Percentiles rank a stretch among this genome's conserved stretches.
These are phyloP conservation scores for Butastur rufipennis DNA, from an alignment of 2,113 vertebrate genomes.

Conservation along the genomic window DNA sequence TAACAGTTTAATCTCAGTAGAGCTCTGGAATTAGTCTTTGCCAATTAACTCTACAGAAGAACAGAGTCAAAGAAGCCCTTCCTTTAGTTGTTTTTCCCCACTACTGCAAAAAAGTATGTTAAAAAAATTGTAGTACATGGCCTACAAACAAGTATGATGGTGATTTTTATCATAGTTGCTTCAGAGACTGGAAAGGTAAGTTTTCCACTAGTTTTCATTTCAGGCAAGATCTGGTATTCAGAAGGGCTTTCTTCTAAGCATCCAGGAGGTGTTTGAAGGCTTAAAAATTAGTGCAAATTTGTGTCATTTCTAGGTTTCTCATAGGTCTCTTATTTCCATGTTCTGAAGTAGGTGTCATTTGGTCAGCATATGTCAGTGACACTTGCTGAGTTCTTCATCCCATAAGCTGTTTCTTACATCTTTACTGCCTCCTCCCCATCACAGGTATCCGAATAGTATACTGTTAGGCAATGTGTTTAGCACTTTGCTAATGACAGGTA, in stretches of 20 bases:
- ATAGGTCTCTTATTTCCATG: not conserved
- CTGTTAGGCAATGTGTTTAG: not conserved
- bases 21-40: not conserved
- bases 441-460: accelerated
- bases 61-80: not conserved
- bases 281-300: not conserved
- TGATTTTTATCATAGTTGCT: not conserved
- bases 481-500: not conserved
- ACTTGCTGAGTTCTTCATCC: not conserved
- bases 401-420: not conserved
- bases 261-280: not conserved
- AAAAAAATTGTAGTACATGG: not conserved
- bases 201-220: not conserved
- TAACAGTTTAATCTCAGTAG: not conserved
- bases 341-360: not conserved
- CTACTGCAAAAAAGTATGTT: not conserved
- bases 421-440: not conserved
- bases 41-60: not conserved
- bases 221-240: not conserved
- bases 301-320: not conserved
- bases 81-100: not conserved
- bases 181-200: not conserved
- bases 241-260: not conserved
- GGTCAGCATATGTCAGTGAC: not conserved
- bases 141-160: not conserved